A percentile compares a stretch with the other conserved stretches of the same genome.
phyloP scores from a whole-genome alignment of 2,888 invertebrate genomes.

The Alsophila aescularia region DNA sequence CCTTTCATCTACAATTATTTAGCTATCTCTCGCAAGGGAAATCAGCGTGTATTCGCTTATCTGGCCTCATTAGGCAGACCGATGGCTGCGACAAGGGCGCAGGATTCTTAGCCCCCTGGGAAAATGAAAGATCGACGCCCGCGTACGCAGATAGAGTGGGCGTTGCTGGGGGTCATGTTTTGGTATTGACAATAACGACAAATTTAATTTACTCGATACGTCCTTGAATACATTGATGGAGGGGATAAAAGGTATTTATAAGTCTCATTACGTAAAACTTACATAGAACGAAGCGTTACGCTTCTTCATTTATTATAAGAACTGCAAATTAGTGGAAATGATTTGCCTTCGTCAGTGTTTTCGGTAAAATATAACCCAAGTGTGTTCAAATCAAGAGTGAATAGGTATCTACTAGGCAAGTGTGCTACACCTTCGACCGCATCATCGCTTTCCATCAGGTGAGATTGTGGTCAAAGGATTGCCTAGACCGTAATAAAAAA shows the following conservation, averaged over 20 bases:
- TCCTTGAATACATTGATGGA: background rate
- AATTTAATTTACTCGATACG: background rate
- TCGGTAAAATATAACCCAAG: too few species aligned
- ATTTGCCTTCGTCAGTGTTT: too few species aligned
- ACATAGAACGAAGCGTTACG: too few species aligned
- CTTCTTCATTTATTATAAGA: too few species aligned
- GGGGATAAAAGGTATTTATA: background rate
- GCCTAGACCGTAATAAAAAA: too few species aligned
- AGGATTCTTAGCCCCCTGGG: conserved; percentile 8
- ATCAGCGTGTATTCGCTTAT: conserved; percentile 73
- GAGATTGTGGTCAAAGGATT: too few species aligned
- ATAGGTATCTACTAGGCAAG: too few species aligned
- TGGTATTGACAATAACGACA: background rate
- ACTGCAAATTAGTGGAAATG: too few species aligned
- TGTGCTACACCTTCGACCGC: too few species aligned
- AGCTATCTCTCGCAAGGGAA: conserved; percentile 63
- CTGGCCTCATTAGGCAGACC: conserved; percentile 70
- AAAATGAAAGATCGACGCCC: background rate
- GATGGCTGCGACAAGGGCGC: conserved; percentile 58
- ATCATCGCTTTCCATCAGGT: too few species aligned
- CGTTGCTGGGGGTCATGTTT: conserved; percentile 6
- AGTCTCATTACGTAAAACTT: background rate
- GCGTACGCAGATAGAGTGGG: background rate
- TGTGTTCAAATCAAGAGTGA: too few species aligned
- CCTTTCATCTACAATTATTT: conserved; percentile 25